Evolutionary conservation across 2,797 vertebrate species (phyloP), one percentile per base, ranked within the genome.

Genomic region (Typhlichthys eigenmanni): DNA sequence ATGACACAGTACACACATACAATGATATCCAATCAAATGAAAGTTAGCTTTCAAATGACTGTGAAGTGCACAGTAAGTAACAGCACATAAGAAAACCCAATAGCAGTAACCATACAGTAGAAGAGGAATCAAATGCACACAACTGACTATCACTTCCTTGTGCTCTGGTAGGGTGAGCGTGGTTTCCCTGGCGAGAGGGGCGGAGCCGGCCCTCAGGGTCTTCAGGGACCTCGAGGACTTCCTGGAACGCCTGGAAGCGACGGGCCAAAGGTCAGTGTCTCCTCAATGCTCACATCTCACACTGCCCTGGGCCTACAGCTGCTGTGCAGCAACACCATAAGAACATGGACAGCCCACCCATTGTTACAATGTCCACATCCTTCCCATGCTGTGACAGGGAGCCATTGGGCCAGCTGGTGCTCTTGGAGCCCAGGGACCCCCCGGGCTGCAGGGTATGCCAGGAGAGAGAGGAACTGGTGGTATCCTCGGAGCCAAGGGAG

Each of bases 121-220:
- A 38, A 38, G 8, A 38, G 7, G 34, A 38, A 38, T 38, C 34
- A 38, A 38, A 38, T 38, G 34, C 6, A 38, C 34, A 38, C 34
- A 38, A 38, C 34, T 38, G 34, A 9, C 34, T 9, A 38, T 38
- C 34, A 38, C 34, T 43, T 13, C 38, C 68, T 29, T 77, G 47
- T 78, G 12, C 55, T 55, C 19, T 68, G 13, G 80, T 57, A 98
- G 97, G 97, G 97, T 1, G 97, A 98, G 78, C 95, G 97, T 49
- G 97, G 97, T 60, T 99, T 99, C 93, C 96, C 96, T 55, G 96
- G 96, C 52, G 96, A 98, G 88, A 95, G 97, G n/a, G 97, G 97
- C 59, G 90, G 94, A 72, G 92, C 94, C 0, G 97, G 97, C 0
- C 2, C 96, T 49, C 97, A 98, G 80, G 97, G 97, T 75, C 93